Evolutionary conservation across 2,113 vertebrate genomes (phyloP).

Genomic region (Heterocephalus glaber): DNA sequence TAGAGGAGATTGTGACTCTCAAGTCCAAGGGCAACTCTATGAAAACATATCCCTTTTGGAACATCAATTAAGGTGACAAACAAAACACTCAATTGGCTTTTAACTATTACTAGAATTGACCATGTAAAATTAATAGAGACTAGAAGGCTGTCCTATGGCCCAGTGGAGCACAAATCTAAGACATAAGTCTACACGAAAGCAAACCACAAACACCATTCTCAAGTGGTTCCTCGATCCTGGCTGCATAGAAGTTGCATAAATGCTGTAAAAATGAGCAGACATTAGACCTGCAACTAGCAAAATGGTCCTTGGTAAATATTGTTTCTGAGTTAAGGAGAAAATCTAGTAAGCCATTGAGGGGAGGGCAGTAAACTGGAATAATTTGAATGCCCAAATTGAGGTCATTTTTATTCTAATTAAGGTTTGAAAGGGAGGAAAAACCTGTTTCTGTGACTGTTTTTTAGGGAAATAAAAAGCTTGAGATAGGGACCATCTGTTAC

Average conservation of each 20-base stretch:
- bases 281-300: neutral
- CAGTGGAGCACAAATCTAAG: neutral
- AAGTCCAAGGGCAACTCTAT: neutral
- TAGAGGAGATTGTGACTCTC: constrained; percentile 5
- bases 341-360: neutral
- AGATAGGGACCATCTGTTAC: constrained; percentile 75
- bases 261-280: neutral
- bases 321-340: constrained; percentile 21
- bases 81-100: constrained; percentile 29
- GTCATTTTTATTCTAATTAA: constrained; percentile 66
- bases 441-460: constrained; percentile 40
- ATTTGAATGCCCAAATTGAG: constrained; percentile 58
- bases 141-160: neutral
- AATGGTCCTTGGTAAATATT: neutral
- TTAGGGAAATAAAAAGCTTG: constrained; percentile 61
- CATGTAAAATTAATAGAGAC: neutral
- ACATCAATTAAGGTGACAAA: constrained; percentile 34
- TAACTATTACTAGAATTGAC: neutral
- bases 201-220: neutral
- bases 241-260: neutral
- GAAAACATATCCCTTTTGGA: constrained; percentile 29
- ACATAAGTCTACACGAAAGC: neutral
- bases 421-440: neutral
- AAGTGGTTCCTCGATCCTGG: constrained; percentile 14
- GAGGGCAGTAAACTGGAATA: constrained; percentile 32